Conservation (phyloP, 2,888 invertebrate species). For the Alviniconcha strummeri region DNA sequence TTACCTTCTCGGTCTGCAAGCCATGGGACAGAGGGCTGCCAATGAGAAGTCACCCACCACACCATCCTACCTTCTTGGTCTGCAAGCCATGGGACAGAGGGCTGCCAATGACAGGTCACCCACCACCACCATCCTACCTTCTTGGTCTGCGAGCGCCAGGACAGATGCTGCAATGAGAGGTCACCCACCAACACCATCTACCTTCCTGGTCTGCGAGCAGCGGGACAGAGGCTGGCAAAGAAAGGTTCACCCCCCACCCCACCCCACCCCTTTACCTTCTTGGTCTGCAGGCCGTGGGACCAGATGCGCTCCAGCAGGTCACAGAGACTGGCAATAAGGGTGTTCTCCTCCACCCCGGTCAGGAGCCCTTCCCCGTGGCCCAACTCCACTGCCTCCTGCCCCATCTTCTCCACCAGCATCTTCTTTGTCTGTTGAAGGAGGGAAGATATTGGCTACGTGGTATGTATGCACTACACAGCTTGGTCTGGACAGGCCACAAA, state of each 20-base stretch:
- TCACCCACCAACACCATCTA: too few species aligned
- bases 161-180: too few species aligned
- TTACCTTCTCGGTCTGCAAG: constrained; percentile 80
- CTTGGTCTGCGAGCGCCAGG: too few species aligned
- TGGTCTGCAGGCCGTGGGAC: constrained; percentile 96
- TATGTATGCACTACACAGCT: too few species aligned
- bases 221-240: too few species aligned
- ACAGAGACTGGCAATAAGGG: constrained; percentile 97
- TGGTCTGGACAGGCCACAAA: too few species aligned
- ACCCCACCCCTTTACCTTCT: constrained; percentile 84
- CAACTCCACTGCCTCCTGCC: constrained; percentile 92
- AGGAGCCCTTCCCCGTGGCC: constrained; percentile 84
- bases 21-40: too few species aligned
- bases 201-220: too few species aligned
- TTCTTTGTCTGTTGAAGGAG: constrained; percentile 87
- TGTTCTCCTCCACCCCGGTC: constrained; percentile 93
- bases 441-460: too few species aligned
- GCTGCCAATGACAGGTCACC: constrained; percentile 90
- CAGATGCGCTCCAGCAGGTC: constrained; percentile 97
- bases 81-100: constrained; percentile 98
- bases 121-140: too few species aligned
- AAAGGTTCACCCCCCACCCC: constrained; percentile 75
- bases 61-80: constrained; percentile 82
- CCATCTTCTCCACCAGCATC: constrained; percentile 99
- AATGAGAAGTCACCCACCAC: too few species aligned